Evolutionary conservation across 2,888 invertebrate species (phyloP).

Genomic region (Mythimna loreyi): DNA sequence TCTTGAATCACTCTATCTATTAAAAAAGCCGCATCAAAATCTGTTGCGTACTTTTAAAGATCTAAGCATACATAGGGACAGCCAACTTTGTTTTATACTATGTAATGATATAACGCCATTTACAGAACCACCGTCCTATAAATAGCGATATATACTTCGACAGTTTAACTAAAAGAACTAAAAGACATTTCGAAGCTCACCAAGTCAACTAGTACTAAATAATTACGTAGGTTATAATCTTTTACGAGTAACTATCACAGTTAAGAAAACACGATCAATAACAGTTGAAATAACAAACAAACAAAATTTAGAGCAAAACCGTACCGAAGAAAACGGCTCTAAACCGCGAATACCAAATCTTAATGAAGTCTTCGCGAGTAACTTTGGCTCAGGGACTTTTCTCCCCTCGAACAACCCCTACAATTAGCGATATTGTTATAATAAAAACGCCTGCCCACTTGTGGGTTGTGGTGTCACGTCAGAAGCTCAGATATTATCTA

Average conservation of each 20-base stretch:
- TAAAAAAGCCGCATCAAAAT: too few relatives aligned
- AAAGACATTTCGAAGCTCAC: too few relatives aligned
- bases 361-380: slow-evolving; percentile 22
- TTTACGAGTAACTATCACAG: background rate
- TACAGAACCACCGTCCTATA: too few relatives aligned
- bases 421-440: slow-evolving; percentile 64
- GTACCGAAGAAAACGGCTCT: background rate
- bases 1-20: too few relatives aligned
- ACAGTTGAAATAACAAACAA: background rate
- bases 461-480: slow-evolving; percentile 47
- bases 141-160: too few relatives aligned
- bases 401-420: slow-evolving; percentile 40
- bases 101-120: too few relatives aligned
- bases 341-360: slow-evolving; percentile 1
- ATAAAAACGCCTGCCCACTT: slow-evolving; percentile 60
- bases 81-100: too few relatives aligned
- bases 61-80: too few relatives aligned
- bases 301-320: background rate
- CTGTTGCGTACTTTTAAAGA: too few relatives aligned
- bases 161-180: too few relatives aligned
- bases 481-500: slow-evolving; percentile 49
- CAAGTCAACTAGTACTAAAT: too few relatives aligned
- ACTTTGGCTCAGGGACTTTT: slow-evolving; percentile 18
- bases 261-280: background rate
- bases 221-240: too few relatives aligned